These are phyloP conservation scores for Agelas oroides DNA, from an alignment of 37 sponge, comb jelly and placozoan genomes.

Conservation along the genomic window DNA sequence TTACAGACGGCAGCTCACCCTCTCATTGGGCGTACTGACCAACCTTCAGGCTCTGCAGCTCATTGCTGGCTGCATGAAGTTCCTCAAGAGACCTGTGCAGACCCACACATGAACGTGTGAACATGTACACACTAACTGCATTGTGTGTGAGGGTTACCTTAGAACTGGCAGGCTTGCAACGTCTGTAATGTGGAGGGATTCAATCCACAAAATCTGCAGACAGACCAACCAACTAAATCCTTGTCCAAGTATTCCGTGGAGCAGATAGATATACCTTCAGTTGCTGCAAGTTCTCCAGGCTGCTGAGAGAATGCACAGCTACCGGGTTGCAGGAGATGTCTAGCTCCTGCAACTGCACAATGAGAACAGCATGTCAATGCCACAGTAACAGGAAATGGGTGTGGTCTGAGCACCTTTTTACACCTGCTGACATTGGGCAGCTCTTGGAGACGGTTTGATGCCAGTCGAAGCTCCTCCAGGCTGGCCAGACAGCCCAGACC, in stretches of 20 bases:
- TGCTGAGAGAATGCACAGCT: background rate
- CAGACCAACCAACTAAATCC: background rate
- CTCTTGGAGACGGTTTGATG: slow-evolving; percentile 13
- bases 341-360: slow-evolving; percentile 4
- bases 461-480: slow-evolving; percentile 39
- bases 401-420: slow-evolving; percentile 4
- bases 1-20: too few relatives aligned
- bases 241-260: background rate
- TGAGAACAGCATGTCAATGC: background rate
- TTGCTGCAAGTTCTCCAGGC: background rate
- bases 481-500: background rate
- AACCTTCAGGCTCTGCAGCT: background rate
- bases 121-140: too few relatives aligned
- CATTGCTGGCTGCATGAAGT: slow-evolving; percentile 5
- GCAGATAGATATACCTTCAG: background rate
- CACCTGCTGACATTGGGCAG: slow-evolving; percentile 14
- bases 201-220: background rate
- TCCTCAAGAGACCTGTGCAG: slow-evolving; percentile 11
- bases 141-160: too few relatives aligned
- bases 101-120: too few relatives aligned
- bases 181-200: background rate
- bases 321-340: slow-evolving; percentile 29
- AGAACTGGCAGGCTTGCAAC: background rate
- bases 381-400: too few relatives aligned
- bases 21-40: background rate